phyloP scores from a whole-genome alignment of 2,113 vertebrate species.

The Acrocephalus arundinaceus region DNA sequence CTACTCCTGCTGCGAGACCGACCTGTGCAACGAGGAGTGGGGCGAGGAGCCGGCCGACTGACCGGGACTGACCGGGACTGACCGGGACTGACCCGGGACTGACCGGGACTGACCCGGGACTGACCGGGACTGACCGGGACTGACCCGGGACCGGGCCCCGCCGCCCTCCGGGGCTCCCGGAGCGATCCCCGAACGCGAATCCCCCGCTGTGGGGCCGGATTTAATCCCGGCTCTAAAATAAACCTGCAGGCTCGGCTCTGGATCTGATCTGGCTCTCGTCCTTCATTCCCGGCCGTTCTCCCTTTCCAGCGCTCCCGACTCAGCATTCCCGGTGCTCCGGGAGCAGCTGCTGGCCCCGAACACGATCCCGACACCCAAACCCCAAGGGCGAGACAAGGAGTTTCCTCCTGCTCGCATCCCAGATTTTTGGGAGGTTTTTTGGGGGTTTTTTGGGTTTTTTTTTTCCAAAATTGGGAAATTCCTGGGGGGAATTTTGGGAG shows the following conservation, averaged over 20 bases:
- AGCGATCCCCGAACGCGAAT: accelerated
- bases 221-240: neutral
- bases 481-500: neutral
- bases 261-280: neutral
- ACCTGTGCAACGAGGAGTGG: slow-evolving; percentile 37
- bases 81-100: no score
- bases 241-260: neutral
- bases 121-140: no score
- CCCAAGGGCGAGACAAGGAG: neutral
- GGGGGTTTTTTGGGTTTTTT: no score
- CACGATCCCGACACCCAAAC: neutral
- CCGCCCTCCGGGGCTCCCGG: neutral
- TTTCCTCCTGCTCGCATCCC: neutral
- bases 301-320: neutral
- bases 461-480: neutral
- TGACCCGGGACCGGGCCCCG: no score
- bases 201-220: no score
- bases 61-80: no score
- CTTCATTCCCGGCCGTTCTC: no score
- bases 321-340: neutral
- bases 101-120: no score
- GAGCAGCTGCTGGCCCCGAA: neutral
- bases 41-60: neutral
- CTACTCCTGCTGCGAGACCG: slow-evolving; percentile 4
- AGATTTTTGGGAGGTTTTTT: no score